phyloP scores from a whole-genome alignment of 2,113 vertebrate species.

The Hymenochirus boettgeri region DNA sequence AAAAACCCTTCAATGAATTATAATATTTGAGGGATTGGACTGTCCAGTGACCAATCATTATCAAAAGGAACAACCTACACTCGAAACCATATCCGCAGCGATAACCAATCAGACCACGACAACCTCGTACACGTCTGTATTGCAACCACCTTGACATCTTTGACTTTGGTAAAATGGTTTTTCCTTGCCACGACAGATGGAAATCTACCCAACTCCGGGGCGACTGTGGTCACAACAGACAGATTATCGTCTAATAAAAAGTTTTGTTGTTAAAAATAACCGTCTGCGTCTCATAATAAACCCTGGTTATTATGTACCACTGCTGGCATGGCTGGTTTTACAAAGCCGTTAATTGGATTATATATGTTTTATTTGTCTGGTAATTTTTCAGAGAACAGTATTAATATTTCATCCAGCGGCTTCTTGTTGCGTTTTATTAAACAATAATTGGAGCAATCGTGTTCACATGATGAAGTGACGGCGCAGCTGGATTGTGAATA shows the following conservation, averaged over 20 bases:
- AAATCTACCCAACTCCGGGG: too few relatives aligned
- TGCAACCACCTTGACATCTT: too few relatives aligned
- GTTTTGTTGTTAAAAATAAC: background rate
- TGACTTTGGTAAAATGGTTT: too few relatives aligned
- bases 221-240: too few relatives aligned
- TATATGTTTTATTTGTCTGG: constrained; percentile 31
- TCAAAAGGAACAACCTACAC: too few relatives aligned
- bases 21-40: too few relatives aligned
- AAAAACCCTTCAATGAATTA: too few relatives aligned
- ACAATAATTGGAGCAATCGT: background rate
- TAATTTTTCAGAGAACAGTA: constrained; percentile 17
- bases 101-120: too few relatives aligned
- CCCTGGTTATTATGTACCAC: background rate
- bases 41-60: too few relatives aligned
- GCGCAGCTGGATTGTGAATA: background rate
- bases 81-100: too few relatives aligned
- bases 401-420: constrained; percentile 27
- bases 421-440: constrained; percentile 25
- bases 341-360: constrained; percentile 28
- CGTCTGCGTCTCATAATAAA: background rate
- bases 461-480: background rate
- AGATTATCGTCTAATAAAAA: background rate
- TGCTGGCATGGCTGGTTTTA: constrained; percentile 7
- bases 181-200: too few relatives aligned
- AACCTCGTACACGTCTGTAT: too few relatives aligned